These are phyloP conservation scores for Ibidorhyncha struthersii DNA, from an alignment of 2,113 vertebrate species.

Conservation along the genomic window DNA sequence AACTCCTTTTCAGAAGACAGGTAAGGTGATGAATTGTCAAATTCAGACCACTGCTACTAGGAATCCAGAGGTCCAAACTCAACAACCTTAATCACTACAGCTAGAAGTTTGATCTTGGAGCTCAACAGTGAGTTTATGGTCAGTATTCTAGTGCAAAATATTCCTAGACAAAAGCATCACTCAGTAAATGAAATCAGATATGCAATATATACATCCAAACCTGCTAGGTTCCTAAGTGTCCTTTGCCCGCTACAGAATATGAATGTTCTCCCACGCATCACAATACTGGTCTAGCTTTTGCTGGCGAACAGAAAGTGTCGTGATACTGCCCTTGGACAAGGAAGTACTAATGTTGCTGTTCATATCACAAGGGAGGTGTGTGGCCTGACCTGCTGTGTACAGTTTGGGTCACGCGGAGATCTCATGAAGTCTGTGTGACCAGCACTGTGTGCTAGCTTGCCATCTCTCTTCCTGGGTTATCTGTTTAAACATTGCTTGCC, in stretches of 20 bases:
- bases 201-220: not conserved
- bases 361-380: not conserved
- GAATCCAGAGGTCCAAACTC: not conserved
- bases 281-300: no score
- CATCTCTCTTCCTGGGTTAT: not conserved
- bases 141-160: not conserved
- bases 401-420: no score
- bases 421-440: no score
- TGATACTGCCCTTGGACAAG: not conserved
- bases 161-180: not conserved
- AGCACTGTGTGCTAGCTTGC: not conserved
- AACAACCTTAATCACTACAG: not conserved
- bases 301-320: accelerated
- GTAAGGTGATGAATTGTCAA: not conserved
- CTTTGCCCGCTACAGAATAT: accelerated
- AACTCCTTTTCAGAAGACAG: not conserved
- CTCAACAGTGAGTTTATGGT: not conserved
- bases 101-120: not conserved
- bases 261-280: accelerated
- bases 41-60: not conserved
- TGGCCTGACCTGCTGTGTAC: not conserved
- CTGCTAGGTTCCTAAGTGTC: not conserved
- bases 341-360: not conserved
- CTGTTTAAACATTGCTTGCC: not conserved
- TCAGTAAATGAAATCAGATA: not conserved